Evolutionary conservation across 2,888 invertebrate genomes (phyloP).

Genomic region (Hipparchia sbordonii): DNA sequence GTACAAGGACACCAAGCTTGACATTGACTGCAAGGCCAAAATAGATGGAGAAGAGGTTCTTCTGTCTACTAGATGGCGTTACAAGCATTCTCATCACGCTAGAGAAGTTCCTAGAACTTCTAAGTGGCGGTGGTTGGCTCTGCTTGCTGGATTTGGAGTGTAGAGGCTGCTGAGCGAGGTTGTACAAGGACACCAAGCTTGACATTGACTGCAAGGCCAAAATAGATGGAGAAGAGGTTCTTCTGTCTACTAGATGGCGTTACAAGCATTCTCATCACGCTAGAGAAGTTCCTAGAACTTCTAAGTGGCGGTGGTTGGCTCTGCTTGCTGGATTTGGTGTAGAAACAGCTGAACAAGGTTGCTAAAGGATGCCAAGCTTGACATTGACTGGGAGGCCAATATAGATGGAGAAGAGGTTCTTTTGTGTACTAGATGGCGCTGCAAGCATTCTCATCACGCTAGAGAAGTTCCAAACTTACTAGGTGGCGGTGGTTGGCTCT

Average conservation of each 20-base stretch:
- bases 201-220: slow-evolving; percentile 41
- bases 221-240: slow-evolving; percentile 76
- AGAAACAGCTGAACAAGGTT: slow-evolving; percentile 60
- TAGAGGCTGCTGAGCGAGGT: slow-evolving; percentile 66
- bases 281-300: slow-evolving; percentile 43
- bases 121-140: slow-evolving; percentile 51
- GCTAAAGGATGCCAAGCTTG: no score
- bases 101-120: slow-evolving; percentile 47
- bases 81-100: not conserved
- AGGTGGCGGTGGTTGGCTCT: slow-evolving; percentile 51
- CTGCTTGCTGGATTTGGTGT: slow-evolving; percentile 52
- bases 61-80: not conserved
- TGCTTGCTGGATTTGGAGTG: slow-evolving; percentile 61
- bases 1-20: no score
- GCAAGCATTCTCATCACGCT: not conserved
- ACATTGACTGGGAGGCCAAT: no score
- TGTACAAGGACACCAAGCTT: slow-evolving; percentile 49
- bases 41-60: not conserved
- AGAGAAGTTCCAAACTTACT: slow-evolving; percentile 48
- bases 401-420: not conserved
- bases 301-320: slow-evolving; percentile 54
- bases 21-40: no score
- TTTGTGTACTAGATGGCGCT: not conserved
- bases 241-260: not conserved
- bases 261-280: not conserved